Evolutionary conservation across 2,797 vertebrate species (phyloP).

Genomic region (Arvicola amphibius): DNA sequence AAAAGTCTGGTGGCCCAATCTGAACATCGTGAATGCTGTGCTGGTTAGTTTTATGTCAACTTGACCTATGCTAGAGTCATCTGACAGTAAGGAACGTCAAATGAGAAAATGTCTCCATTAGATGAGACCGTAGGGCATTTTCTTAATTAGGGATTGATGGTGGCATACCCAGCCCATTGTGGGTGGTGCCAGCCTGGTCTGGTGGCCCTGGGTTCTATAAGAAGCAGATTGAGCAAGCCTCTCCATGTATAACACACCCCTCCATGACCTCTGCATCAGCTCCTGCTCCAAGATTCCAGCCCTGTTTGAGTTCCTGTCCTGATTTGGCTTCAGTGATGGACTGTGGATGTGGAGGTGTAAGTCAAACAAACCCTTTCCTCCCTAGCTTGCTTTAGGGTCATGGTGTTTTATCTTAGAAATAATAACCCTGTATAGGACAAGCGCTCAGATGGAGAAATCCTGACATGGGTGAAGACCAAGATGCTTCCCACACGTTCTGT

Average conservation of each 20-base stretch:
- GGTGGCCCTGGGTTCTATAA: not conserved
- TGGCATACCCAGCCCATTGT: not conserved
- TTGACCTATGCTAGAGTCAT: not conserved
- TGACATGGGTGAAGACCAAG: conserved; percentile 4
- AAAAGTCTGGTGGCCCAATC: not conserved
- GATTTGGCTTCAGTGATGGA: not conserved
- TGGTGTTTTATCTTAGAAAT: not conserved
- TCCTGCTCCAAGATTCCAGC: not conserved
- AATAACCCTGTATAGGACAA: not conserved
- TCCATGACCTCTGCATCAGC: not conserved
- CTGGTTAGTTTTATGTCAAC: not conserved
- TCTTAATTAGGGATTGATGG: not conserved
- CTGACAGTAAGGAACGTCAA: not conserved
- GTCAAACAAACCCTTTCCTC: not conserved
- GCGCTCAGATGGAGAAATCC: not conserved
- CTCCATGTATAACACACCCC: not conserved
- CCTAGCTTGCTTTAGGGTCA: not conserved
- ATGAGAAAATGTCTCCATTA: not conserved
- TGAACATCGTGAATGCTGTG: not conserved
- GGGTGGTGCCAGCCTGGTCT: not conserved
- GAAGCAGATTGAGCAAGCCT: not conserved
- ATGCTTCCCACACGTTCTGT: not conserved
- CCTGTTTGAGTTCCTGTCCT: not conserved
- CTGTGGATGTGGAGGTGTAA: not conserved
- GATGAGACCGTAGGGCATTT: not conserved